phyloP scores from a whole-genome alignment of 2,113 vertebrate genomes.

The Nipponia nippon region DNA sequence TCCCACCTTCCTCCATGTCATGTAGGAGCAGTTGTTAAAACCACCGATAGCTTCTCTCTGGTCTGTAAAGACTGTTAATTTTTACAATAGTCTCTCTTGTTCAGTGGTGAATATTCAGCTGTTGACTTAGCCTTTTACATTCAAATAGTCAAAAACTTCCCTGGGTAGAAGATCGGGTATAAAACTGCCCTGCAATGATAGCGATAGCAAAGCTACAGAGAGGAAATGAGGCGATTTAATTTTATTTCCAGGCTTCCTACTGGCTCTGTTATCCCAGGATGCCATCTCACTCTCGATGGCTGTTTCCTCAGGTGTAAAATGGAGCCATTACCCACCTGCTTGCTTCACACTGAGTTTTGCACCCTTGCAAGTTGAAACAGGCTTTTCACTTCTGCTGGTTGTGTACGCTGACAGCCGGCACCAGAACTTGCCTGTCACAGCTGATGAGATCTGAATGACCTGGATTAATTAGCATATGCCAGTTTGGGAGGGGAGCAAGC shows the following conservation, averaged over 20 bases:
- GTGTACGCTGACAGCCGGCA: neutral
- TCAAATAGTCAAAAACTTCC: neutral
- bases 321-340: conserved; percentile 15
- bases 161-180: neutral
- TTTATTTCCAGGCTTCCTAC: neutral
- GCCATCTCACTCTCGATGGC: neutral
- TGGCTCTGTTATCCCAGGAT: neutral
- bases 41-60: neutral
- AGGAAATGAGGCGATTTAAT: neutral
- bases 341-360: neutral
- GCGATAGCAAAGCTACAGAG: neutral
- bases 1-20: neutral
- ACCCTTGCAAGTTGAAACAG: neutral
- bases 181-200: neutral
- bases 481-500: neutral
- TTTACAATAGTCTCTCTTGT: neutral
- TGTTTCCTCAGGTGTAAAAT: conserved; percentile 34
- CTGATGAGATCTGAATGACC: neutral
- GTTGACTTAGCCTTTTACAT: neutral
- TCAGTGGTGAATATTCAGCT: neutral
- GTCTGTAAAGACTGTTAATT: neutral
- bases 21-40: neutral
- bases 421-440: neutral
- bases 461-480: neutral
- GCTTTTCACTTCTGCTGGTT: neutral